Conservation (phyloP, 2,113 vertebrate genomes). For the Raja brachyura region DNA sequence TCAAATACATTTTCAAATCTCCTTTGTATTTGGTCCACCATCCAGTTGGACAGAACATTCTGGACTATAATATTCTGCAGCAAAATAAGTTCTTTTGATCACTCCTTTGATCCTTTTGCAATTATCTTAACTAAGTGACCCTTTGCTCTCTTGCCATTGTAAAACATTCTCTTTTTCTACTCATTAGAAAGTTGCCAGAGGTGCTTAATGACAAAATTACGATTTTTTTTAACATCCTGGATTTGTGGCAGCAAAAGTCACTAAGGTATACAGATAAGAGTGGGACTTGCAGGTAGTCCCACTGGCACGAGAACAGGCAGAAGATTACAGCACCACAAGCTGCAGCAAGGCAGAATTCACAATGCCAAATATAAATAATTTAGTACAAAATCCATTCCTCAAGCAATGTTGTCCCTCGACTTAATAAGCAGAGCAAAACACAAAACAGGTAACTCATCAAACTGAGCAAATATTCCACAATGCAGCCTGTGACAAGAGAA, state of each 20-base stretch:
- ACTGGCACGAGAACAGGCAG: neutral
- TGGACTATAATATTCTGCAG: neutral
- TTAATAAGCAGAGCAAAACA: constrained; percentile 37
- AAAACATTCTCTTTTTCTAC: neutral
- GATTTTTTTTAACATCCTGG: neutral
- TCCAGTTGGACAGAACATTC: neutral
- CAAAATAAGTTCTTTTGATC: neutral
- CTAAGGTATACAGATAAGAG: neutral
- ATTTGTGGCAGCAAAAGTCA: neutral
- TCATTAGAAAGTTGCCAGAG: neutral
- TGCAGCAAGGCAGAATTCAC: neutral
- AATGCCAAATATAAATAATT: neutral
- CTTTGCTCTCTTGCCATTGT: neutral
- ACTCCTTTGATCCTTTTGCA: neutral
- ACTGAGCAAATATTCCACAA: neutral
- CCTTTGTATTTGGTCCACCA: neutral
- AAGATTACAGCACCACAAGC: neutral
- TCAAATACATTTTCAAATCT: neutral
- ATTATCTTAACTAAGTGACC: neutral
- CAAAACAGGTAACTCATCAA: constrained; percentile 20
- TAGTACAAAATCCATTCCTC: constrained; percentile 13
- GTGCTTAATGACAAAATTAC: neutral
- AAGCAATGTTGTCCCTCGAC: constrained; percentile 1
- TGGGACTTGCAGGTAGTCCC: neutral
- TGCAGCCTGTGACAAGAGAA: constrained; percentile 4